Evolutionary conservation across 2,113 vertebrate species (phyloP).

Genomic region (Coracopsis vasa): DNA sequence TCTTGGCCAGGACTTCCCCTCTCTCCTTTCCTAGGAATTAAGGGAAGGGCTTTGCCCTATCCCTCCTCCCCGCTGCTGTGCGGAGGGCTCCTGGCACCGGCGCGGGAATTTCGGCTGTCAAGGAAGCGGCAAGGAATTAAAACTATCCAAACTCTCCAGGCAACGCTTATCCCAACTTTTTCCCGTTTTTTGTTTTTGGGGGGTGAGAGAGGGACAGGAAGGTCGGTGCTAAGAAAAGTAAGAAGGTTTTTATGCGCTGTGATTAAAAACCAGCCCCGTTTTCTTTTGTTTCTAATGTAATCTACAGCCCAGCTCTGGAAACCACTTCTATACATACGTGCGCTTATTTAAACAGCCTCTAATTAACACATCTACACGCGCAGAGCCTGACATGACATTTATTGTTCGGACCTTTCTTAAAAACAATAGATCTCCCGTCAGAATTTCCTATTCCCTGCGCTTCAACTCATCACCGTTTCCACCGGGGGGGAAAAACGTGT

Average conservation of each 20-base stretch:
- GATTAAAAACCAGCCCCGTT: not conserved
- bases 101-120: not conserved
- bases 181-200: not conserved
- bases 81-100: not conserved
- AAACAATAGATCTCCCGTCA: slow-evolving; percentile 32
- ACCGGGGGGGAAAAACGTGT: not conserved
- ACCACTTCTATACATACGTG: not conserved
- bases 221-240: not conserved
- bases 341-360: not conserved
- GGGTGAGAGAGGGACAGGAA: not conserved
- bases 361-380: slow-evolving; percentile 2
- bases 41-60: not conserved
- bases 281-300: slow-evolving; percentile 7
- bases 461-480: slow-evolving; percentile 35
- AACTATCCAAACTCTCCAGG: not conserved
- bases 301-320: not conserved
- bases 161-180: not conserved
- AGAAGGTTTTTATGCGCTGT: not conserved
- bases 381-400: slow-evolving; percentile 18
- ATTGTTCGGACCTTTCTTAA: not conserved
- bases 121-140: not conserved
- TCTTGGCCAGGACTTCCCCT: not conserved
- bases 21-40: not conserved
- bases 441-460: slow-evolving; percentile 26
- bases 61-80: too few species aligned